A percentile compares a stretch with the other conserved stretches of the same genome.
These are phyloP conservation scores for Stenichneumon culpator DNA, from an alignment of 2,888 invertebrate genomes.

Conservation along the genomic window DNA sequence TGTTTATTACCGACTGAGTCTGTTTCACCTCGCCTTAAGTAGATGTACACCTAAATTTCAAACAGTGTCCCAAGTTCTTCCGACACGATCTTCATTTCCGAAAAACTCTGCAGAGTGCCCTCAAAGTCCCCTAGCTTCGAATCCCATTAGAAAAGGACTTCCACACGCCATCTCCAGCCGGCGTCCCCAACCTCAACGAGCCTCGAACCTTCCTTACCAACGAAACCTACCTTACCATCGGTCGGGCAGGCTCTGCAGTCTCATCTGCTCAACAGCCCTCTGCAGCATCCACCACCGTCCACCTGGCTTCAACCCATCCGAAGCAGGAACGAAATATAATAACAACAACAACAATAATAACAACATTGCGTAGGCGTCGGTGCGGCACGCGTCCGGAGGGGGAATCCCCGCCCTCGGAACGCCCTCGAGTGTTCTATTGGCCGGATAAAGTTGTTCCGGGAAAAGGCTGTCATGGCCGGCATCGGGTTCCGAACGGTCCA, in stretches of 20 bases:
- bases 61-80: background rate
- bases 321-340: conserved; percentile 64
- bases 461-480: conserved; percentile 84
- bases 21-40: background rate
- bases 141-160: background rate
- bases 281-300: background rate
- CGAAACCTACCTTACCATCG: conserved; percentile 42
- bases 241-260: background rate
- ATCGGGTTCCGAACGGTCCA: conserved; percentile 81
- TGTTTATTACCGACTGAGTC: too few species aligned
- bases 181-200: background rate
- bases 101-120: background rate
- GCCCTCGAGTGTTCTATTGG: conserved; percentile 84
- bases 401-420: conserved; percentile 82
- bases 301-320: background rate
- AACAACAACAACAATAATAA: conserved; percentile 74
- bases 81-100: background rate
- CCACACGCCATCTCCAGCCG: conserved; percentile 69
- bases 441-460: conserved; percentile 81
- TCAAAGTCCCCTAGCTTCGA: background rate
- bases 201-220: conserved; percentile 11
- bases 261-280: background rate
- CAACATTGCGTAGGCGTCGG: conserved; percentile 67
- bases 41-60: background rate
- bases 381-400: conserved; percentile 69